These are phyloP conservation scores for Diphyllodes magnificus DNA, from an alignment of 2,113 vertebrate species.

Conservation along the genomic window DNA sequence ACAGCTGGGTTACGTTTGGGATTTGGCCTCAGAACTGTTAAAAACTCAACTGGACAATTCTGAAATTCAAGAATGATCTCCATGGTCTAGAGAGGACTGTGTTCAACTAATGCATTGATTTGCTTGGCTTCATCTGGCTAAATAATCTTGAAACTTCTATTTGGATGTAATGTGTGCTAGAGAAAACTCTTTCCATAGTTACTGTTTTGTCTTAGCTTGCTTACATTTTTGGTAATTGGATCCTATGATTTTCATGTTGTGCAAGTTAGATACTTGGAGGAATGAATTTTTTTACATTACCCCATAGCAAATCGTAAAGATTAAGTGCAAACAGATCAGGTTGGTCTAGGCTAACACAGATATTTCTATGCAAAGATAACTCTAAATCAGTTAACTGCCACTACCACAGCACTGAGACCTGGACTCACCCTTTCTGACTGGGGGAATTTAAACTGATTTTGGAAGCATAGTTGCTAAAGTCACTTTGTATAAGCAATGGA, in stretches of 20 bases:
- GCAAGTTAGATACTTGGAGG: background rate
- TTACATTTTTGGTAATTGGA: background rate
- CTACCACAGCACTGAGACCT: background rate
- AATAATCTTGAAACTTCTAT: background rate
- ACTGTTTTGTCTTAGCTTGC: background rate
- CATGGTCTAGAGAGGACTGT: background rate
- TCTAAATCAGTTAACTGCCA: background rate
- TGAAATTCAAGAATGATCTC: background rate
- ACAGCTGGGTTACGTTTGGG: background rate
- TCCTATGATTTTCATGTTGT: background rate
- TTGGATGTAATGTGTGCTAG: background rate
- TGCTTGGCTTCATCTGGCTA: constrained; percentile 3
- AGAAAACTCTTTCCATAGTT: background rate
- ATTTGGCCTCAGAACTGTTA: background rate
- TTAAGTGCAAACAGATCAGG: background rate
- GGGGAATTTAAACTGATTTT: background rate
- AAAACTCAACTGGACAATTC: background rate
- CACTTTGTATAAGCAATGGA: background rate
- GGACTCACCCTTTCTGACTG: background rate
- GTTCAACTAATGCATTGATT: background rate
- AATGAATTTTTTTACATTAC: background rate
- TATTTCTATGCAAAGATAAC: background rate
- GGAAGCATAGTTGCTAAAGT: background rate
- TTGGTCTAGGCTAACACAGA: background rate
- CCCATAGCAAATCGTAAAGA: background rate